phyloP scores from a whole-genome alignment of 2,888 invertebrate genomes.

The Resseliella maxima region DNA sequence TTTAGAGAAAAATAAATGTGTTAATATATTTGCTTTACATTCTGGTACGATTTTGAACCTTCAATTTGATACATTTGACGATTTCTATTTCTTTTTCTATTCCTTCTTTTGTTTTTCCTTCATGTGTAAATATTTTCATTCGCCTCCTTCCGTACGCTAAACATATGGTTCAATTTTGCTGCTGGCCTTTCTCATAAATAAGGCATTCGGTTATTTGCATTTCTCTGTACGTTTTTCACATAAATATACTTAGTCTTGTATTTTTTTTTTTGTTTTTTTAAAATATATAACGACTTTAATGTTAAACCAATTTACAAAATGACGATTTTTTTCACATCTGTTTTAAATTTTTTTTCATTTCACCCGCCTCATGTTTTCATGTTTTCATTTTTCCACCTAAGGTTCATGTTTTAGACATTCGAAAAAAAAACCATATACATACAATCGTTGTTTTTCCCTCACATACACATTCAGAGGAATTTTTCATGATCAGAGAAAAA shows the following conservation, averaged over 20 bases:
- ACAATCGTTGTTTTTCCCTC: not conserved
- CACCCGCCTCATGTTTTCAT: not conserved
- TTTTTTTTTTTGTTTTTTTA: not conserved
- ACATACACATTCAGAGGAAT: not conserved
- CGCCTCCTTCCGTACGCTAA: not conserved
- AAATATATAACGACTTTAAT: slow-evolving; percentile 36
- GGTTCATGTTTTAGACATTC: not conserved
- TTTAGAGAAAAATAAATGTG: too few species aligned
- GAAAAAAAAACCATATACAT: not conserved
- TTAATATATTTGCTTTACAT: too few species aligned
- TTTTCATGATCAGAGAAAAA: not conserved
- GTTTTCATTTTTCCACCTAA: slow-evolving; percentile 6
- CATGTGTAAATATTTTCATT: not conserved
- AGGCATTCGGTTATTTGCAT: slow-evolving; percentile 33
- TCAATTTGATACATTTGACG: too few species aligned
- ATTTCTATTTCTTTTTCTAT: not conserved
- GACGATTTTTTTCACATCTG: slow-evolving; percentile 34
- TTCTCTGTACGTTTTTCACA: not conserved
- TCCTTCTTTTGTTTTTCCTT: not conserved
- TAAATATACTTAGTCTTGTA: not conserved
- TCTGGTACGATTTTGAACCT: too few species aligned
- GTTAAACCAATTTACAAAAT: slow-evolving; percentile 18
- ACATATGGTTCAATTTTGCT: not conserved
- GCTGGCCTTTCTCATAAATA: slow-evolving; percentile 8
- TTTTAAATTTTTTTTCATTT: slow-evolving; percentile 2